Conservation (phyloP, 2,113 vertebrate genomes). For the Python bivittatus region DNA sequence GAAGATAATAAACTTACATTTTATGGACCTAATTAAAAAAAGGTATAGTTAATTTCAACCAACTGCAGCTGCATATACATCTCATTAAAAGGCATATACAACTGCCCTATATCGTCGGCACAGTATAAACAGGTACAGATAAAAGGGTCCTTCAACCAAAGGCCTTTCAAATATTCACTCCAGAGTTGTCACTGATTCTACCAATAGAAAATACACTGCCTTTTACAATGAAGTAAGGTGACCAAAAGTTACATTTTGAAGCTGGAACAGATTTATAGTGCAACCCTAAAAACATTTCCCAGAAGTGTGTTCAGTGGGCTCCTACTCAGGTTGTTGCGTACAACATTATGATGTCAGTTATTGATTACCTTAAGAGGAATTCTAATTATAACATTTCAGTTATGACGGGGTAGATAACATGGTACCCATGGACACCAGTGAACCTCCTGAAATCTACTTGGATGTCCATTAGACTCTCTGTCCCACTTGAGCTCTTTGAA, state of each 20-base stretch:
- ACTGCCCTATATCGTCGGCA: conserved; percentile 53
- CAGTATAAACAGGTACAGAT: conserved; percentile 36
- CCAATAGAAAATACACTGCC: conserved; percentile 34
- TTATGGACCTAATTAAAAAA: conserved; percentile 75
- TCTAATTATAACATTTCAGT: conserved; percentile 28
- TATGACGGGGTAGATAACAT: neutral
- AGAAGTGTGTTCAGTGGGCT: neutral
- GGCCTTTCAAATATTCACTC: conserved; percentile 55
- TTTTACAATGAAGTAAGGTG: conserved; percentile 37
- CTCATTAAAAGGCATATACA: conserved; percentile 64
- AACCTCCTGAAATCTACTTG: neutral
- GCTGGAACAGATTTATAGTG: neutral
- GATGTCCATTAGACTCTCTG: no score
- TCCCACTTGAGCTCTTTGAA: no score
- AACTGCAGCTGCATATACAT: conserved; percentile 75
- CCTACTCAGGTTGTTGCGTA: neutral
- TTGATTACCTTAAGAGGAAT: neutral
- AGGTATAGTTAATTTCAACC: conserved; percentile 72
- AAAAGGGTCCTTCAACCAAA: conserved; percentile 46
- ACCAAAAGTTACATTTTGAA: conserved; percentile 22
- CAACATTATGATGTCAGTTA: neutral
- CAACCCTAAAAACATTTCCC: neutral
- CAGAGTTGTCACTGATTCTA: conserved; percentile 53
- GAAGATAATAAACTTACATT: conserved; percentile 73
- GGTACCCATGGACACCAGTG: neutral